Evolutionary conservation across 2,113 vertebrate genomes (phyloP).

Genomic region (Todiramphus chloris): DNA sequence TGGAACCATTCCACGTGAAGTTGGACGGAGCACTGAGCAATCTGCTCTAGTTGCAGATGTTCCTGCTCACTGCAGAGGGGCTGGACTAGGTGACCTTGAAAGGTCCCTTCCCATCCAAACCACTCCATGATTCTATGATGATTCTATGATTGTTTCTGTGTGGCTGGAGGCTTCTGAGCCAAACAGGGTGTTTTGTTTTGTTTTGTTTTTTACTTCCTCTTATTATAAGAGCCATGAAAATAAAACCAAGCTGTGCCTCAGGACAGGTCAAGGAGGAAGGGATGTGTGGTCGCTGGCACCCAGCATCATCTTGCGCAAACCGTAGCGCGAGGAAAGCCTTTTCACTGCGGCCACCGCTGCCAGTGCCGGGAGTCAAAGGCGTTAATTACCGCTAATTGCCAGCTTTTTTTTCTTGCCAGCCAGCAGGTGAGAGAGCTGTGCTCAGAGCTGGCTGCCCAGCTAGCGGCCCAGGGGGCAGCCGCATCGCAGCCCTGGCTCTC

Average conservation of each 20-base stretch:
- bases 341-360: neutral
- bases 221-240: neutral
- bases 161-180: neutral
- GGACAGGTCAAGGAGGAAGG: neutral
- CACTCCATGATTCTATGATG: neutral
- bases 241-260: neutral
- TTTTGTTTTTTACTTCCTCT: neutral
- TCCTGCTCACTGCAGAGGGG: neutral
- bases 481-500: fast-evolving
- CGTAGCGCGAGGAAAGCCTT: neutral
- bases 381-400: neutral
- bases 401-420: too few species aligned
- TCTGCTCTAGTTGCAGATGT: neutral
- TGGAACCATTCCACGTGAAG: neutral
- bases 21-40: neutral
- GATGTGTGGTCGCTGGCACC: neutral
- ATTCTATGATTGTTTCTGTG: too few species aligned
- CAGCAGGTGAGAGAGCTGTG: neutral
- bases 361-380: neutral
- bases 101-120: neutral
- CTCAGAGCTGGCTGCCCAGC: neutral
- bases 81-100: neutral
- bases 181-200: neutral
- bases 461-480: neutral
- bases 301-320: fast-evolving